Evolutionary conservation across 2,113 vertebrate species (phyloP), one percentile per base, ranked within the genome.

Genomic region (Tursiops truncatus): DNA sequence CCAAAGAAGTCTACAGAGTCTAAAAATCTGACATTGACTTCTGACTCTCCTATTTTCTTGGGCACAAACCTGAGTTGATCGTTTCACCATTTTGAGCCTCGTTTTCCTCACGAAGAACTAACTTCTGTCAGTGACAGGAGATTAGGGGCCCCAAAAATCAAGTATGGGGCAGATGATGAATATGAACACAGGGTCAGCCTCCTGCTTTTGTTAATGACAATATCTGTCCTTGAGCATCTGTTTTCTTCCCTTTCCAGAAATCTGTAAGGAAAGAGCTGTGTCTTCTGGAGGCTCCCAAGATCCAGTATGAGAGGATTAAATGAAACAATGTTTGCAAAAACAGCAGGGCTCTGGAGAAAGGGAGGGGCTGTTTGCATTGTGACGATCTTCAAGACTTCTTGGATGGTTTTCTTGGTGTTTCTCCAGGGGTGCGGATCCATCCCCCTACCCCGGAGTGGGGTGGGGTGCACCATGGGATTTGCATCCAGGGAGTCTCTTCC

Each of bases 41-140:
- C 20, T 14, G 6, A 33, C 25, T n/a, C 47, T 91, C 50, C 13
- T 76, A 15, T 38, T 44, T 33, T 62, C 44, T 82, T 7, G 23
- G 60, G 13, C 2, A 0, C 6, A 70, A n/a, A 41, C 31, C 33
- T 10, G 5, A 56, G 33, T 23, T 28, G 28, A 28, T 65, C 36
- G 41, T 20, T 3, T 68, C 14, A 60, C 25, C 11, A 6, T 60
- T 67, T 86, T 6, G 9, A 71, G 2, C 28, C 28, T 50, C 28
- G 31, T 81, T 76, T 96, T 82, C 33, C 21, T 94, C 77, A 25
- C 38, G 21, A 73, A 25, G 15, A 53, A 70, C 56, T 65, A 36
- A 67, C 33, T 36, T 36, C 47, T 63, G 23, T 73, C 9, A 28
- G n/a, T n/a, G 81, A 63, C 21, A 23, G 33, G 62, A 65, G 17